Conservation (phyloP, 35 echinoderm and acorn worm species). For the Heliocidaris erythrogramma region DNA sequence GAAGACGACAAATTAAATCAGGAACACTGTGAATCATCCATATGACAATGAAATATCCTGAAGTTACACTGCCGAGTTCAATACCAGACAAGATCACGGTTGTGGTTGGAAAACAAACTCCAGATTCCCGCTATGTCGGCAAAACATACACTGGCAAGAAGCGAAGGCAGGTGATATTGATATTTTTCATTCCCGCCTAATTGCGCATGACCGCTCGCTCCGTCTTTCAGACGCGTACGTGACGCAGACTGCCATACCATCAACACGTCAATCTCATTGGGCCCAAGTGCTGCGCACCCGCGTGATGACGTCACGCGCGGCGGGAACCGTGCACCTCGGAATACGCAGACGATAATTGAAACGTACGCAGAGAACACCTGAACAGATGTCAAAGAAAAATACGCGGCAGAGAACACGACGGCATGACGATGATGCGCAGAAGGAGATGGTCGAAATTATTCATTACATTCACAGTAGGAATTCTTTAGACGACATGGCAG, state of each 20-base stretch:
- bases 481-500: neutral
- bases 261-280: neutral
- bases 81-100: neutral
- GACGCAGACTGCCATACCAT: neutral
- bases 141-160: constrained; percentile 21
- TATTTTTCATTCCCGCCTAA: constrained; percentile 53
- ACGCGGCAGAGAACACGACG: neutral
- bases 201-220: constrained; percentile 35
- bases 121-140: neutral
- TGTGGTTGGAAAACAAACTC: neutral
- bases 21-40: neutral
- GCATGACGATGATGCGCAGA: neutral
- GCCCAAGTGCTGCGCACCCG: neutral
- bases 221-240: neutral
- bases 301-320: constrained; percentile 26
- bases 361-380: constrained; percentile 46
- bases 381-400: constrained; percentile 49
- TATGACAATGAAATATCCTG: neutral
- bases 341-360: constrained; percentile 22
- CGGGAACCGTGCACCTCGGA: neutral
- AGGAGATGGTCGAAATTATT: neutral
- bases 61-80: neutral
- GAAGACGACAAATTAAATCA: neutral
- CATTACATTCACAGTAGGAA: constrained; percentile 34
- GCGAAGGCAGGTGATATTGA: constrained; percentile 29